Evolutionary conservation across 2,113 vertebrate species (phyloP).

Genomic region (Takifugu flavidus): DNA sequence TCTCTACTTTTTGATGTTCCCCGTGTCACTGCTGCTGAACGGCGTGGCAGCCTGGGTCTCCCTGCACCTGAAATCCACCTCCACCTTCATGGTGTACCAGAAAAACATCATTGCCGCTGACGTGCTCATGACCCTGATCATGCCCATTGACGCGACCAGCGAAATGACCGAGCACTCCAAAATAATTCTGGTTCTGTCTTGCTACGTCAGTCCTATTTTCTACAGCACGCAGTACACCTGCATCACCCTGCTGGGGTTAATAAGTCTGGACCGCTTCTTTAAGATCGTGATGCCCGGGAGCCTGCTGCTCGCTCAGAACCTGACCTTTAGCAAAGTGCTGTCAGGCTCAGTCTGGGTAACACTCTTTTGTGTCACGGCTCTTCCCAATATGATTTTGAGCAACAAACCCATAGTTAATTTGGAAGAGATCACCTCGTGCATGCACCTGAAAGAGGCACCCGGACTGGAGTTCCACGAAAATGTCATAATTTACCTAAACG

Average conservation of each 20-base stretch:
- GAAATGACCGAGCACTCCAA: slow-evolving; percentile 52
- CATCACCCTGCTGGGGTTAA: slow-evolving; percentile 79
- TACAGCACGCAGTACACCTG: slow-evolving; percentile 80
- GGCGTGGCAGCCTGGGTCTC: slow-evolving; percentile 72
- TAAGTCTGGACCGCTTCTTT: slow-evolving; percentile 83
- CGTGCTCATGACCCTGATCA: slow-evolving; percentile 74
- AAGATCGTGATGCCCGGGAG: slow-evolving; percentile 79
- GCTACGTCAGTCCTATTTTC: slow-evolving; percentile 73
- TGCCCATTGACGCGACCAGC: slow-evolving; percentile 72
- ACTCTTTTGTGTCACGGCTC: slow-evolving; percentile 61
- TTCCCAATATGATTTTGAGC: slow-evolving; percentile 80
- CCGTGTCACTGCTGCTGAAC: slow-evolving; percentile 55
- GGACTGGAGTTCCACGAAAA: slow-evolving; percentile 74
- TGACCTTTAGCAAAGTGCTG: slow-evolving; percentile 68
- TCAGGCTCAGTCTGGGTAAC: slow-evolving; percentile 66
- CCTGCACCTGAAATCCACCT: slow-evolving; percentile 73
- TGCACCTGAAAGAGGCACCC: slow-evolving; percentile 66
- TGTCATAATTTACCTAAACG: slow-evolving; percentile 57
- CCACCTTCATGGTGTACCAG: slow-evolving; percentile 82
- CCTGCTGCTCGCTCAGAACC: slow-evolving; percentile 71
- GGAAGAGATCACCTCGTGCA: slow-evolving; percentile 55
- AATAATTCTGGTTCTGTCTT: slow-evolving; percentile 65
- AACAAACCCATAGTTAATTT: slow-evolving; percentile 43
- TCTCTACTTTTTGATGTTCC: slow-evolving; percentile 49
- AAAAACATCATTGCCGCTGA: slow-evolving; percentile 82